Evolutionary conservation across 1,140 invertebrate genomes (phyloP).

Genomic region (Euborellia annulipes): DNA sequence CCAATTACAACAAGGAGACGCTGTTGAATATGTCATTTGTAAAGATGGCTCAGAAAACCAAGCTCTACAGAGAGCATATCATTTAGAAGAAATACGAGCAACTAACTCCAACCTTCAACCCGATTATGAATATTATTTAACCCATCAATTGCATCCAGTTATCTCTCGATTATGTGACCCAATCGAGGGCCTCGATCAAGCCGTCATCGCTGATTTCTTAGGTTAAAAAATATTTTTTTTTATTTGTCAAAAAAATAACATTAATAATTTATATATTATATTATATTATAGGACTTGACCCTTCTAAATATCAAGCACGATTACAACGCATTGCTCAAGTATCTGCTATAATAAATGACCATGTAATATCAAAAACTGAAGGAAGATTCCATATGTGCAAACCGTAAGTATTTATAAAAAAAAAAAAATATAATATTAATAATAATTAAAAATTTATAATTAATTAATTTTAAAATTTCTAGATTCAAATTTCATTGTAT

Average conservation of each 20-base stretch:
- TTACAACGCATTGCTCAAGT: too few species aligned
- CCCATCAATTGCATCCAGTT: slow-evolving; percentile 85
- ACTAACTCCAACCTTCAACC: slow-evolving; percentile 46
- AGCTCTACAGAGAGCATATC: slow-evolving; percentile 85
- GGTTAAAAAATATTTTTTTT: too few species aligned
- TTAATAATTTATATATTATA: not conserved
- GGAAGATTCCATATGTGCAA: slow-evolving; percentile 8
- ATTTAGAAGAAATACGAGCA: slow-evolving; percentile 79
- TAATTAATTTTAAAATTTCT: slow-evolving; percentile 2
- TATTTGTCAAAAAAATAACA: not conserved
- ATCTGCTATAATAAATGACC: too few species aligned
- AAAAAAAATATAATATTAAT: too few species aligned
- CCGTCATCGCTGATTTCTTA: slow-evolving; percentile 75
- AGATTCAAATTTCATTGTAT: slow-evolving; percentile 30
- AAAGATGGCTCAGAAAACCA: slow-evolving; percentile 59
- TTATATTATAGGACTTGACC: slow-evolving; percentile 28
- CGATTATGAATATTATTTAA: slow-evolving; percentile 70
- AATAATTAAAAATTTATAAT: too few species aligned
- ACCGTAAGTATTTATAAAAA: too few species aligned
- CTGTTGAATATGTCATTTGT: slow-evolving; percentile 91
- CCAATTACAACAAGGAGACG: slow-evolving; percentile 83
- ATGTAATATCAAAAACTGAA: slow-evolving; percentile 7
- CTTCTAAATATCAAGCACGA: slow-evolving; percentile 26
- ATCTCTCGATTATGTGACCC: slow-evolving; percentile 87
- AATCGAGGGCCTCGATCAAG: slow-evolving; percentile 83